Conservation (phyloP, 37 sponge, comb jelly and placozoan species). For the Halisarca cf. caerulea region DNA sequence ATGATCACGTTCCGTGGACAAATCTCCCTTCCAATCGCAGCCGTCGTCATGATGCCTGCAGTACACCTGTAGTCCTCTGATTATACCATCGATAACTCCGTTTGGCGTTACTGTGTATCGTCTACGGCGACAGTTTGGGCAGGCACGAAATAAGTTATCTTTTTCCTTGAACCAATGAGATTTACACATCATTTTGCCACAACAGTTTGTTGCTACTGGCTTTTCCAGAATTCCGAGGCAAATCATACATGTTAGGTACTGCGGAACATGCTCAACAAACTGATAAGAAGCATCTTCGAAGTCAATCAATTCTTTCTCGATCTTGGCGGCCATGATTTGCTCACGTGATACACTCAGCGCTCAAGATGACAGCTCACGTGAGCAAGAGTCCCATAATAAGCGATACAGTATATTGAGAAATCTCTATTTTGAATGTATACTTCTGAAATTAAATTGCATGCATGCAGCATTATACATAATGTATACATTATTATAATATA, state of each 20-base stretch:
- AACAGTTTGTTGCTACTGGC: not conserved
- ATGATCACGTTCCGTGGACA: not conserved
- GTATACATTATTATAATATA: no score
- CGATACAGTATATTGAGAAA: no score
- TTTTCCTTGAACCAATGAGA: not conserved
- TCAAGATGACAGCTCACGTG: not conserved
- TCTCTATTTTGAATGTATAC: no score
- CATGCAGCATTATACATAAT: no score
- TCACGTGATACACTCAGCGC: no score
- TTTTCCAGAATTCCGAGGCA: not conserved
- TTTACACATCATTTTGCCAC: not conserved
- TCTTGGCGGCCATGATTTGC: no score
- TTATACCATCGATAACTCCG: not conserved
- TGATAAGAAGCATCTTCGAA: not conserved
- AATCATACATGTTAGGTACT: not conserved
- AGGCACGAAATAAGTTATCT: not conserved
- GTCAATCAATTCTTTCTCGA: no score
- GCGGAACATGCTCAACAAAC: not conserved
- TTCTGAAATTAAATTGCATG: no score
- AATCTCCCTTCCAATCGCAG: not conserved
- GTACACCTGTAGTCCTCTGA: not conserved
- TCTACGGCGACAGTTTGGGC: not conserved
- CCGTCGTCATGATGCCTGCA: not conserved
- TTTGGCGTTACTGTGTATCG: not conserved
- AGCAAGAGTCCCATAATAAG: no score